These are phyloP conservation scores for Palythoa grandiflora DNA, from an alignment of 92 coral and sea anemone species.

Conservation along the genomic window DNA sequence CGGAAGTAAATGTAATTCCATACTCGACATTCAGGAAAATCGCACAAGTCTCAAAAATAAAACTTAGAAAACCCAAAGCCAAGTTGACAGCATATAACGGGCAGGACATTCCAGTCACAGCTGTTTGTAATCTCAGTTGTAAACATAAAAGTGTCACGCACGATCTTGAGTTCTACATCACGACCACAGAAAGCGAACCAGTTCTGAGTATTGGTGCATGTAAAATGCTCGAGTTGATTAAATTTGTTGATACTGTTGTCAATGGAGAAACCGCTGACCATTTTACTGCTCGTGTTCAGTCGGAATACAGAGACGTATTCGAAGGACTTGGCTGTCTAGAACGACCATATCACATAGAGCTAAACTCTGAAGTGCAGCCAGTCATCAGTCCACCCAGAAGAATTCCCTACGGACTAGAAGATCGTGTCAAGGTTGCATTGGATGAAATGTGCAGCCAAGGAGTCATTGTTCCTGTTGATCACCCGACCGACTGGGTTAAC, in stretches of 20 bases:
- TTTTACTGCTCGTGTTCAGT: neutral
- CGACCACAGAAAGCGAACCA: conserved; percentile 9
- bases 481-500: conserved; percentile 53
- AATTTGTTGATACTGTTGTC: neutral
- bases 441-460: conserved; percentile 50
- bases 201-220: conserved; percentile 26
- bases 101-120: conserved; percentile 50
- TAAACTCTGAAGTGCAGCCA: neutral
- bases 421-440: conserved; percentile 27
- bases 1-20: conserved; percentile 50
- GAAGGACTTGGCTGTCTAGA: conserved; percentile 8
- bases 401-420: conserved; percentile 31
- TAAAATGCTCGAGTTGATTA: neutral
- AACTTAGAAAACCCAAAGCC: conserved; percentile 27
- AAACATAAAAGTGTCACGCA: conserved; percentile 22
- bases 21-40: conserved; percentile 3
- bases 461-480: conserved; percentile 36
- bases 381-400: conserved; percentile 17
- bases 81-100: conserved; percentile 51
- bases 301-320: conserved; percentile 12
- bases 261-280: neutral
- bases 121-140: conserved; percentile 53
- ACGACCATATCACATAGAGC: neutral
- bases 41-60: conserved; percentile 27
- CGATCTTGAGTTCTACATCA: conserved; percentile 30